Evolutionary conservation across 2,113 vertebrate genomes (phyloP).

Genomic region (Pelvicachromis taeniatus): DNA sequence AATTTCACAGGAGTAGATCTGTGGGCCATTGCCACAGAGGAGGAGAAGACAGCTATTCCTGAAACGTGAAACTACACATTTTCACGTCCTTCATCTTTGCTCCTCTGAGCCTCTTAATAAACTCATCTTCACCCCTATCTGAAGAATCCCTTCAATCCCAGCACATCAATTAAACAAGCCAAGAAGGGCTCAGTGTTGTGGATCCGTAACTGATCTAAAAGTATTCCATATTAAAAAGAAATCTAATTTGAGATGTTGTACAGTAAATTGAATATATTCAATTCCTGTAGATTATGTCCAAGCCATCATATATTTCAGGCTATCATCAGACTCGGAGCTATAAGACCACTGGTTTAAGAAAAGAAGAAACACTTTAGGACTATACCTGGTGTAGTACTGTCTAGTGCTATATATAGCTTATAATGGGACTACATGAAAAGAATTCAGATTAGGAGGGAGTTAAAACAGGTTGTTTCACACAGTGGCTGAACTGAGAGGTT

Average conservation of each 20-base stretch:
- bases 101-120: constrained; percentile 52
- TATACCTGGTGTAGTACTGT: neutral
- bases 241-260: constrained; percentile 20
- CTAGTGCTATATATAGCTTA: neutral
- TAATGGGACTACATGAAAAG: neutral
- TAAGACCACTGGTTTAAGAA: neutral
- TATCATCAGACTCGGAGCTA: neutral
- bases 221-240: constrained; percentile 30
- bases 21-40: constrained; percentile 27
- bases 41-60: constrained; percentile 20
- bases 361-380: neutral
- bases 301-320: neutral
- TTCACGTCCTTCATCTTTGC: constrained; percentile 37
- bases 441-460: neutral
- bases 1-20: constrained; percentile 22
- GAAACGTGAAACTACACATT: constrained; percentile 27
- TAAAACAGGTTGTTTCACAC: neutral
- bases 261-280: constrained; percentile 10
- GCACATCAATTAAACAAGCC: constrained; percentile 51
- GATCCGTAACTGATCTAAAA: constrained; percentile 42
- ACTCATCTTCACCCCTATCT: constrained; percentile 37
- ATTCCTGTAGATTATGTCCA: constrained; percentile 2
- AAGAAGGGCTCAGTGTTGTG: constrained; percentile 11
- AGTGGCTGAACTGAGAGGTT: neutral
- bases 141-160: constrained; percentile 24